Evolutionary conservation across 2,797 vertebrate species (phyloP), one percentile per base, ranked within the genome.

Genomic region (Oryzias sinensis): DNA sequence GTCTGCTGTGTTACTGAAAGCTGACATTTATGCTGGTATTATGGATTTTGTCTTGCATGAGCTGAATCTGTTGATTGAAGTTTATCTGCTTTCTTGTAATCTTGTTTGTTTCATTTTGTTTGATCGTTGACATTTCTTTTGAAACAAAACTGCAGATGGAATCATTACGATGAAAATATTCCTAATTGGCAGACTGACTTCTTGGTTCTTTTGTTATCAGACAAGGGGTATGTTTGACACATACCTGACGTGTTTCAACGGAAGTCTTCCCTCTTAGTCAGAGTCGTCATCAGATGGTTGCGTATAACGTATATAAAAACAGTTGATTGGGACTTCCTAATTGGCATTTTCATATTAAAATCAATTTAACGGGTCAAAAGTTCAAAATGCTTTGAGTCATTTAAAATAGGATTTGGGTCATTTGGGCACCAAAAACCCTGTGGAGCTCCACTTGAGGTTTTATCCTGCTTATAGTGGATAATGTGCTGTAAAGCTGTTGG

Each of bases 401-500:
- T 37, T 3, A 37, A 37, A 37, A 13, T 37, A 37, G 9, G 33
- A 37, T 37, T 37, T 13, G 33, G 13, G 11, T 37, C 33, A 6
- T 15, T 22, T 1, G 16, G 20, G 7, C n/a, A 46, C 33, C 18
- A 53, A n/a, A 37, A 44, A 11, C 5, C 20, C 22, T 33, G 17
- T 60, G 17, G 43, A 61, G 27, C 41, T 54, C 42, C 41, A 6
- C 14, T 29, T 66, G 50, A 65, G 41, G 49, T 2, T 22, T 59
- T 37, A 56, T 59, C 4, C 14, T 58, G 11, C 7, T 65, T 11
- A 5, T 15, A 5, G 14, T 55, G 6, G 49, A 2, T 14, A 2
- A 3, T 16, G 29, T 42, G 14, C 50, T 58, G 53, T 77, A 53
- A 59, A 74, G 29, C 29, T 55, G 20, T 45, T 64, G 11, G 4